Evolutionary conservation across 1,140 invertebrate genomes (phyloP).

Genomic region (Tetraneura akinire): DNA sequence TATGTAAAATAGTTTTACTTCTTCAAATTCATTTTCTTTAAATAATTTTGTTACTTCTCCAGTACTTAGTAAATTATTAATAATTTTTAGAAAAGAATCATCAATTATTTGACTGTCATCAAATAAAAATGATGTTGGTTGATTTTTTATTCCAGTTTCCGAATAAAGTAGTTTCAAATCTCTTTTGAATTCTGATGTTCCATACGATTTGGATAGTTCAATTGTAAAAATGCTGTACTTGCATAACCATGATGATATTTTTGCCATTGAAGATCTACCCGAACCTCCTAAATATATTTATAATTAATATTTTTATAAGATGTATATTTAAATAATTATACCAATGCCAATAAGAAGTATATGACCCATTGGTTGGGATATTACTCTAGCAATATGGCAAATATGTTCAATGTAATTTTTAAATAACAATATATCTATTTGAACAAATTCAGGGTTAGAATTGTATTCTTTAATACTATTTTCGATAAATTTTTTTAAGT

Average conservation of each 20-base stretch:
- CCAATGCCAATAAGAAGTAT: slow-evolving; percentile 80
- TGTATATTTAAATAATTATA: background rate
- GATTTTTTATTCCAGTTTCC: slow-evolving; percentile 80
- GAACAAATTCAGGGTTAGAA: slow-evolving; percentile 65
- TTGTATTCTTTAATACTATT: slow-evolving; percentile 89
- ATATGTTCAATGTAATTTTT: slow-evolving; percentile 89
- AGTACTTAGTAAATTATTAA: slow-evolving; percentile 90
- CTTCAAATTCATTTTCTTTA: slow-evolving; percentile 57
- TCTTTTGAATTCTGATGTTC: slow-evolving; percentile 74
- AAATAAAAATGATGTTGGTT: slow-evolving; percentile 84
- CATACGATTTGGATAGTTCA: slow-evolving; percentile 75
- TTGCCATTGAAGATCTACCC: slow-evolving; percentile 76
- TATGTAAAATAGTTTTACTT: background rate
- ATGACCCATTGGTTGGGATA: slow-evolving; percentile 79
- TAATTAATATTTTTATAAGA: background rate
- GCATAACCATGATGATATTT: slow-evolving; percentile 76
- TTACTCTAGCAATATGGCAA: slow-evolving; percentile 73
- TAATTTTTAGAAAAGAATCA: slow-evolving; percentile 89
- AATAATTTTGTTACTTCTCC: slow-evolving; percentile 91
- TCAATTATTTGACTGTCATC: slow-evolving; percentile 82
- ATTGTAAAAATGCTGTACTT: slow-evolving; percentile 77
- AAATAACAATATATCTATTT: slow-evolving; percentile 86
- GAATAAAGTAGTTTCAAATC: slow-evolving; percentile 79
- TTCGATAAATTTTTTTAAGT: slow-evolving; percentile 79
- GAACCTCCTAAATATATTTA: slow-evolving; percentile 67